Conservation (phyloP, 2,797 vertebrate genomes). For the Apodemus agrarius region DNA sequence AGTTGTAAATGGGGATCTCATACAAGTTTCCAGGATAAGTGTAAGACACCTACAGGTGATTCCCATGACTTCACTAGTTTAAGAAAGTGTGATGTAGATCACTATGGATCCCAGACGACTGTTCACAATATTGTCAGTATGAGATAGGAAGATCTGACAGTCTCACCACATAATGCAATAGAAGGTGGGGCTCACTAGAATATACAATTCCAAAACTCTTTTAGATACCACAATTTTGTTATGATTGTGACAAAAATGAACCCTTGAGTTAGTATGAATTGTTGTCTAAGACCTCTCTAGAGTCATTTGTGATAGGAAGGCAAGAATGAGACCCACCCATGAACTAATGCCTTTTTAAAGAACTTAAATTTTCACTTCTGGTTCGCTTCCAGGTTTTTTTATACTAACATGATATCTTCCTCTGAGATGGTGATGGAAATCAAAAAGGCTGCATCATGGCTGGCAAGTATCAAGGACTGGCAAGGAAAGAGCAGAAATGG, state of each 20-base stretch:
- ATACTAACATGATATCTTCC: not conserved
- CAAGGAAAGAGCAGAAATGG: slow-evolving; percentile 15
- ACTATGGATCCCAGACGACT: not conserved
- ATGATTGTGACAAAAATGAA: not conserved
- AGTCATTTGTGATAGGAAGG: not conserved
- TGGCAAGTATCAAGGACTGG: not conserved
- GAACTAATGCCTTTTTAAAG: not conserved
- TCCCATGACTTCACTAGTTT: not conserved
- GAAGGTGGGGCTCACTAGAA: not conserved
- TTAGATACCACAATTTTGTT: slow-evolving; percentile 20
- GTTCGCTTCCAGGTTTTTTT: not conserved
- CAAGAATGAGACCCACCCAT: slow-evolving; percentile 1
- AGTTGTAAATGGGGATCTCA: not conserved
- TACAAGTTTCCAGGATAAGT: not conserved
- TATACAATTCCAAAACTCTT: slow-evolving; percentile 18
- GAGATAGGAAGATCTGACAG: not conserved
- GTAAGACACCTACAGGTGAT: not conserved
- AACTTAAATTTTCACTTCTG: slow-evolving; percentile 8
- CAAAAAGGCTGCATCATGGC: not conserved
- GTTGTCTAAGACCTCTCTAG: not conserved
- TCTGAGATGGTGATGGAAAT: slow-evolving; percentile 1
- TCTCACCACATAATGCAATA: not conserved
- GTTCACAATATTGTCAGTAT: not conserved
- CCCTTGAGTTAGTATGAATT: slow-evolving; percentile 18
- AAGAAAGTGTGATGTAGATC: not conserved